Percentiles rank a stretch among this genome's conserved stretches.
These are phyloP conservation scores for Strix uralensis DNA, from an alignment of 2,113 vertebrate genomes.

Conservation along the genomic window DNA sequence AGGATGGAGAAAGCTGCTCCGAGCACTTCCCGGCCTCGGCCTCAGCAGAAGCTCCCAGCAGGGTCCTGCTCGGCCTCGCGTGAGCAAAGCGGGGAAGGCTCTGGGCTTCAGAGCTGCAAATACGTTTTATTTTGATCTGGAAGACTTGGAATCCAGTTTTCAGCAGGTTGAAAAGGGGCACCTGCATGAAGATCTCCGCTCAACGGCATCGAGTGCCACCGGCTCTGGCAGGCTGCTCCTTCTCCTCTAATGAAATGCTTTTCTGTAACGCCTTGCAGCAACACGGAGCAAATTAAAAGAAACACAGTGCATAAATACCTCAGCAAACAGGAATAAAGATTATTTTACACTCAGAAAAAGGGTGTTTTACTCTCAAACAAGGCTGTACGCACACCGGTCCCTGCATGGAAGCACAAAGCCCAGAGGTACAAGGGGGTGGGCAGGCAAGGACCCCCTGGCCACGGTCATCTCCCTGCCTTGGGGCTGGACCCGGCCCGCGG, in stretches of 20 bases:
- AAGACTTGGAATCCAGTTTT: background rate
- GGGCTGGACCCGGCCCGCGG: rapidly evolving
- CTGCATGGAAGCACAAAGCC: background rate
- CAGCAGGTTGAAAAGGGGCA: background rate
- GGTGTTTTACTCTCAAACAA: background rate
- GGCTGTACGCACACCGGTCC: background rate
- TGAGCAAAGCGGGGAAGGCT: background rate
- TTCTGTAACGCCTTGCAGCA: background rate
- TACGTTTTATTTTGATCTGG: background rate
- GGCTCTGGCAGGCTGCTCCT: background rate
- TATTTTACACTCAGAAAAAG: background rate
- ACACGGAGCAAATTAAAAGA: background rate
- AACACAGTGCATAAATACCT: background rate
- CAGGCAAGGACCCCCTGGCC: background rate
- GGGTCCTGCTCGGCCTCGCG: background rate
- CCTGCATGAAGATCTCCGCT: background rate
- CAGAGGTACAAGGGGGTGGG: rapidly evolving
- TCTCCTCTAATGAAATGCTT: background rate
- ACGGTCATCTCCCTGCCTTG: rapidly evolving
- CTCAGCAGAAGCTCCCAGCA: background rate
- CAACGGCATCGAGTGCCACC: rapidly evolving
- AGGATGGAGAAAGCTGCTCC: background rate
- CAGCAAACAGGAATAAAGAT: background rate
- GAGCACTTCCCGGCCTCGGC: background rate
- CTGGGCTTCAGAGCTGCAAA: background rate